phyloP scores from a whole-genome alignment of 2,888 invertebrate species.

The Hedychridium roseum region DNA sequence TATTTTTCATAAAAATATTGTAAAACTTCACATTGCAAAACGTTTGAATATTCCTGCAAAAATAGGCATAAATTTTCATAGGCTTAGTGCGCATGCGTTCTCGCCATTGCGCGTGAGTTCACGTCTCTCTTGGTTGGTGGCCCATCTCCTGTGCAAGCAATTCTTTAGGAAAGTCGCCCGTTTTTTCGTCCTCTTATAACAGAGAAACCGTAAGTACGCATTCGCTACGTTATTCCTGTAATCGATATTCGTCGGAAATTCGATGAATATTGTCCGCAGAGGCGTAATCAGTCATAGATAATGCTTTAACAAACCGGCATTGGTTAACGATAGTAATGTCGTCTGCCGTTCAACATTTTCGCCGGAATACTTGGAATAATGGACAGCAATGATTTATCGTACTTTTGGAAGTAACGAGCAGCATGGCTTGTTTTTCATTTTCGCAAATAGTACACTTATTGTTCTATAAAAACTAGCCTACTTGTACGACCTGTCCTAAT shows the following conservation, averaged over 20 bases:
- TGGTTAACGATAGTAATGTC: slow-evolving; percentile 39
- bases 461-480: slow-evolving; percentile 21
- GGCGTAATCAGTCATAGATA: neutral
- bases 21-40: neutral
- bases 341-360: slow-evolving; percentile 35
- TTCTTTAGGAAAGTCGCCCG: slow-evolving; percentile 36
- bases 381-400: too few species aligned
- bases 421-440: neutral
- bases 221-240: slow-evolving; percentile 2
- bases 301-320: slow-evolving; percentile 40
- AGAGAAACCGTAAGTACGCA: slow-evolving; percentile 47
- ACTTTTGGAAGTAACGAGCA: too few species aligned
- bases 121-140: slow-evolving; percentile 22
- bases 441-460: neutral
- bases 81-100: slow-evolving; percentile 34
- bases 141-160: slow-evolving; percentile 40
- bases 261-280: neutral
- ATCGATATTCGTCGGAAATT: neutral
- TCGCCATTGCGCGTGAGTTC: slow-evolving; percentile 20
- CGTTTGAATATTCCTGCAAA: neutral
- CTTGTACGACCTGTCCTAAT: slow-evolving; percentile 7
- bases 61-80: slow-evolving; percentile 7
- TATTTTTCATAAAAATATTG: slow-evolving; percentile 6
- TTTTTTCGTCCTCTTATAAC: slow-evolving; percentile 40
- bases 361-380: neutral